phyloP scores from a whole-genome alignment of 2,888 invertebrate genomes.

The Apantesis nais region DNA sequence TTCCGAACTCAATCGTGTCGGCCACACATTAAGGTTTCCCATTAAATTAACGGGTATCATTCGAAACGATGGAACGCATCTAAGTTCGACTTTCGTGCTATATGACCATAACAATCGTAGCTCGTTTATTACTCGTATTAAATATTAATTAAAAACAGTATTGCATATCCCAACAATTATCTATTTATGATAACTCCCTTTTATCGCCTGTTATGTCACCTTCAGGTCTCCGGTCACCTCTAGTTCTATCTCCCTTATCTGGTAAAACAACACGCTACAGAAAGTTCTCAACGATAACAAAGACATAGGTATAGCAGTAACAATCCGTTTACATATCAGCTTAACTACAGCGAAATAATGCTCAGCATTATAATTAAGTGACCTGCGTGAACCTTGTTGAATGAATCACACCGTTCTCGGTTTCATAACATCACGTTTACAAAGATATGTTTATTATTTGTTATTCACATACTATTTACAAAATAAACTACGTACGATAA shows the following conservation, averaged over 20 bases:
- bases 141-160: conserved; percentile 61
- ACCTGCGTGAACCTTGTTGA: conserved; percentile 56
- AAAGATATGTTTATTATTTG: not conserved
- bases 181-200: conserved; percentile 43
- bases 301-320: conserved; percentile 55
- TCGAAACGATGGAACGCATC: conserved; percentile 54
- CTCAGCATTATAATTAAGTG: conserved; percentile 66
- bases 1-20: conserved; percentile 67
- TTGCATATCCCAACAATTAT: conserved; percentile 54
- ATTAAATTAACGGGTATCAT: conserved; percentile 74
- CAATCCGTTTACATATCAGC: conserved; percentile 56
- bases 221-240: conserved; percentile 36
- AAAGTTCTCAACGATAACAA: conserved; percentile 50
- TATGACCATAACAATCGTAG: conserved; percentile 69
- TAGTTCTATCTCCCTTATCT: conserved; percentile 38
- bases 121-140: conserved; percentile 67
- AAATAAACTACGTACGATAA: not conserved
- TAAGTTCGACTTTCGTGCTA: conserved; percentile 66
- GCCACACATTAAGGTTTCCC: conserved; percentile 73
- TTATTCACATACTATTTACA: too few species aligned
- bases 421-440: conserved; percentile 21
- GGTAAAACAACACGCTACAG: conserved; percentile 35
- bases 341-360: conserved; percentile 59
- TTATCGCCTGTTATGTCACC: conserved; percentile 26
- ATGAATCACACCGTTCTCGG: conserved; percentile 32